Evolutionary conservation across 1,140 invertebrate species (phyloP).

Genomic region (Eriocheir sinensis): DNA sequence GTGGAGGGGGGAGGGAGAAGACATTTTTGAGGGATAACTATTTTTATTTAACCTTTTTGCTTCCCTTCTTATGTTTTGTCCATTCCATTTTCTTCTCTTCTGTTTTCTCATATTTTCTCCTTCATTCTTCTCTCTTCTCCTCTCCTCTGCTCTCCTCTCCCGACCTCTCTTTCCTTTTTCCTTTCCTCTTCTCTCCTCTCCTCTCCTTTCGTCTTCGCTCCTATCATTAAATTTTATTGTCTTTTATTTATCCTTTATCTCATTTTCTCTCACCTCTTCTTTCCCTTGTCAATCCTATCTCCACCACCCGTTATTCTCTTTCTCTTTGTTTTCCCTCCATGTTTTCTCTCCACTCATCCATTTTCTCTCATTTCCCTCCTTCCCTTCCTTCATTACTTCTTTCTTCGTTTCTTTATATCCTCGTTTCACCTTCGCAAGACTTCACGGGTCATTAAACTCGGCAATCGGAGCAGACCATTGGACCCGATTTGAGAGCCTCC

Average conservation of each 20-base stretch:
- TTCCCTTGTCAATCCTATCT: not conserved
- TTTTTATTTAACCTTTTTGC: too few species aligned
- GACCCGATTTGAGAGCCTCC: conserved; percentile 41
- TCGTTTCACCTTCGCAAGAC: not conserved
- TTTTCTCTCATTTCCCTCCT: not conserved
- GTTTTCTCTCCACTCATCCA: not conserved
- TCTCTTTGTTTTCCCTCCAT: not conserved
- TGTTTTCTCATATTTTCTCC: not conserved
- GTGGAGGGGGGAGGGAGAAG: too few species aligned
- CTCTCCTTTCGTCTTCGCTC: not conserved
- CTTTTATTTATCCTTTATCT: not conserved
- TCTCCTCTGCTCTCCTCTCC: not conserved
- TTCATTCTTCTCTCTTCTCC: not conserved
- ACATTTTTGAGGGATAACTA: too few species aligned
- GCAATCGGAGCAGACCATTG: conserved; percentile 63
- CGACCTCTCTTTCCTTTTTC: not conserved
- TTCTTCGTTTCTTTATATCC: too few species aligned
- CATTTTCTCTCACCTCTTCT: not conserved
- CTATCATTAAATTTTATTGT: not conserved
- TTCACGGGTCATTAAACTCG: conserved; percentile 59
- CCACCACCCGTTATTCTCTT: not conserved
- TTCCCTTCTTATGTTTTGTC: not conserved
- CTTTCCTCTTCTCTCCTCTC: not conserved
- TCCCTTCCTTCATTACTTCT: not conserved
- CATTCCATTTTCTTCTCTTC: not conserved